Conservation (phyloP, 1,140 invertebrate genomes). For the Drosophila parvula region DNA sequence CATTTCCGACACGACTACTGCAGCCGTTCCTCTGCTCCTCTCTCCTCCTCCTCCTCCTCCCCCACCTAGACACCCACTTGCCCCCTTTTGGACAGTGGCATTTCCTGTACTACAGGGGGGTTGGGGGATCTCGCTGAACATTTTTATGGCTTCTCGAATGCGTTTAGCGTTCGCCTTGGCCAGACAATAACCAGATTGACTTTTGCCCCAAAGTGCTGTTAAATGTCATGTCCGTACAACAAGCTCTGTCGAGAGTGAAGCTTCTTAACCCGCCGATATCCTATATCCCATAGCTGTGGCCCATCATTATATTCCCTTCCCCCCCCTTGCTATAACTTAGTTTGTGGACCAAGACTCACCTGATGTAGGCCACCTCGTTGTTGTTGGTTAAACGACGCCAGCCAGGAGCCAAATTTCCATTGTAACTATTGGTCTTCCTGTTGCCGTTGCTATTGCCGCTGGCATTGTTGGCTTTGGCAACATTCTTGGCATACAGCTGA, state of each 20-base stretch:
- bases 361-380: conserved; percentile 83
- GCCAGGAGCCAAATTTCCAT: conserved; percentile 83
- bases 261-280: conserved; percentile 14
- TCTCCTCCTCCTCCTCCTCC: not conserved
- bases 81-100: conserved; percentile 44
- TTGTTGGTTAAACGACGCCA: conserved; percentile 80
- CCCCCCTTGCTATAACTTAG: not conserved
- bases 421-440: conserved; percentile 47
- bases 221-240: conserved; percentile 70
- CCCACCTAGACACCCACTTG: conserved; percentile 17
- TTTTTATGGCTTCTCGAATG: conserved; percentile 75
- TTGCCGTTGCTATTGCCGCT: conserved; percentile 23
- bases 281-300: conserved; percentile 12
- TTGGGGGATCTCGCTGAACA: conserved; percentile 32
- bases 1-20: conserved; percentile 68
- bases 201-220: conserved; percentile 65
- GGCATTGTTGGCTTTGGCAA: conserved; percentile 57
- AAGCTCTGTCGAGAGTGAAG: conserved; percentile 4
- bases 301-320: conserved; percentile 5
- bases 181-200: conserved; percentile 78
- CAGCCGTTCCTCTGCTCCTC: conserved; percentile 5
- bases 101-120: conserved; percentile 60
- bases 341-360: conserved; percentile 67
- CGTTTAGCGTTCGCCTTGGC: conserved; percentile 47
- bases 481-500: conserved; percentile 69